phyloP scores from a whole-genome alignment of 1,140 invertebrate genomes.

The Sinonovacula constricta region DNA sequence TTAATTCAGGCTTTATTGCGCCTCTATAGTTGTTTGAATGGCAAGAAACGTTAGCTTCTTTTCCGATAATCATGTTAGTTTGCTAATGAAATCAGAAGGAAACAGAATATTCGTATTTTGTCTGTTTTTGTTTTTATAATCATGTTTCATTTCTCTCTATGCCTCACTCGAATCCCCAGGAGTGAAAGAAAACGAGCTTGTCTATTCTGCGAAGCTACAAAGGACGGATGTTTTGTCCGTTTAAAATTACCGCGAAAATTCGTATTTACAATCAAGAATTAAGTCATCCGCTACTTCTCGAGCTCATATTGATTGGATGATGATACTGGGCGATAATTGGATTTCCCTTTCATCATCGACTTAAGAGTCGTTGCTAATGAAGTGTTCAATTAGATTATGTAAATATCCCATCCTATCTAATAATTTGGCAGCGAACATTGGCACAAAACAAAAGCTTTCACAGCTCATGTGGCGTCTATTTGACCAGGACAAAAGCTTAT shows the following conservation, averaged over 20 bases:
- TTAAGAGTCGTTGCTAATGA: constrained; percentile 29
- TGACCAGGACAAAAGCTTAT: too few species aligned
- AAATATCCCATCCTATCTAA: neutral
- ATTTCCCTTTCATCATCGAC: constrained; percentile 35
- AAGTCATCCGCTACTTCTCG: neutral
- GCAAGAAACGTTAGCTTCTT: neutral
- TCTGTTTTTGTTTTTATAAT: neutral
- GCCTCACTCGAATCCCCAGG: neutral
- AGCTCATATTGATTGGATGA: neutral
- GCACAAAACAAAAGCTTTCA: too few species aligned
- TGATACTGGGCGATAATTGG: constrained; percentile 24
- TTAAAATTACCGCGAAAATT: neutral
- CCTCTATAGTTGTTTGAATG: neutral
- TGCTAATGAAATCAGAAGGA: neutral
- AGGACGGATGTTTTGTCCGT: neutral
- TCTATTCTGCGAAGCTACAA: neutral
- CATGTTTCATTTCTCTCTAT: neutral
- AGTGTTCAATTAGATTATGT: constrained; percentile 37
- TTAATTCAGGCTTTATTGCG: neutral
- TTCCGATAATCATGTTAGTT: neutral
- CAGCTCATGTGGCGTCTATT: too few species aligned
- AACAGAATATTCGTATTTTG: neutral
- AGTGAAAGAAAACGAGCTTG: neutral
- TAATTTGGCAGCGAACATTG: neutral
- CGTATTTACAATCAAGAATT: neutral